Evolutionary conservation across 2,113 vertebrate genomes (phyloP).

Genomic region (Campylomormyrus tamandua): DNA sequence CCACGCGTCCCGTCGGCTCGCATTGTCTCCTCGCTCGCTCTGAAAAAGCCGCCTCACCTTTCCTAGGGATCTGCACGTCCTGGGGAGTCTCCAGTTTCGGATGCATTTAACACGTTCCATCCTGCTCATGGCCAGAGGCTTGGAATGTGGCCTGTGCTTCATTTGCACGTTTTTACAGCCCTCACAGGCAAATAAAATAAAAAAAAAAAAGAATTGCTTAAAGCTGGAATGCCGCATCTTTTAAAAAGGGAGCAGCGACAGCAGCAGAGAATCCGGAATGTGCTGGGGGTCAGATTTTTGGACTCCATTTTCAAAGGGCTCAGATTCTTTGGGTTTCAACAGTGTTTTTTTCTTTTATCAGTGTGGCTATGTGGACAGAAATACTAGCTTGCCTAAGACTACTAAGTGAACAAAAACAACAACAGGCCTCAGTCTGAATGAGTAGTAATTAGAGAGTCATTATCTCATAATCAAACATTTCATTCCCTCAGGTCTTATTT

Average conservation of each 20-base stretch:
- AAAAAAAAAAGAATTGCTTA: not conserved
- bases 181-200: not conserved
- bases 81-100: not conserved
- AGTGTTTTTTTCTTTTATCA: not conserved
- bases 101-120: not conserved
- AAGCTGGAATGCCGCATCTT: not conserved
- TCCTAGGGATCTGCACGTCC: not conserved
- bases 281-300: not conserved
- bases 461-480: conserved; percentile 1
- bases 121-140: not conserved
- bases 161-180: not conserved
- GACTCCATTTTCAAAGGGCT: not conserved
- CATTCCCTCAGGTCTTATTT: not conserved
- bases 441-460: not conserved
- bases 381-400: not conserved
- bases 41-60: not conserved
- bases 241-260: not conserved
- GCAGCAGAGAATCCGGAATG: not conserved
- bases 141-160: not conserved
- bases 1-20: not conserved
- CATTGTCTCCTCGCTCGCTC: not conserved
- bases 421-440: not conserved
- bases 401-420: not conserved
- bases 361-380: not conserved
- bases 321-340: not conserved